These are phyloP conservation scores for Lepidochrysops patricia DNA, from an alignment of 2,888 invertebrate genomes.

Conservation along the genomic window DNA sequence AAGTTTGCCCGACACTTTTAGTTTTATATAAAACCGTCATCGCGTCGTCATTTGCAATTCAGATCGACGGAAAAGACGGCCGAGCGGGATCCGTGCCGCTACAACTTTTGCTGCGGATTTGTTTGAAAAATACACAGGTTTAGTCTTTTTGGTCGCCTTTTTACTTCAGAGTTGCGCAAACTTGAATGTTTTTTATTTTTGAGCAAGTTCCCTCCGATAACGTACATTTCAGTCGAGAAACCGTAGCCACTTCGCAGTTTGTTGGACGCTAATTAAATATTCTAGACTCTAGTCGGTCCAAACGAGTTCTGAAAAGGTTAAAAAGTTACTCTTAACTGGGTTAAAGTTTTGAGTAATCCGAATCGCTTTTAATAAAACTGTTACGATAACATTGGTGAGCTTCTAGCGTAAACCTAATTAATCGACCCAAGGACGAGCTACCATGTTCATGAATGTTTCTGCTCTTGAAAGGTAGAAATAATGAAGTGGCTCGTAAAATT, in stretches of 20 bases:
- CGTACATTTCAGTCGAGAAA: neutral
- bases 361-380: too few species aligned
- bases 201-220: constrained; percentile 22
- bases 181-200: constrained; percentile 46
- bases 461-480: too few species aligned
- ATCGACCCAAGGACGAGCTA: too few species aligned
- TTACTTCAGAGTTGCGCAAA: constrained; percentile 53
- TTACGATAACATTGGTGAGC: too few species aligned
- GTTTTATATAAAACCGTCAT: constrained; percentile 68
- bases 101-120: constrained; percentile 58
- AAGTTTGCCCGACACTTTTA: constrained; percentile 73
- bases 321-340: neutral
- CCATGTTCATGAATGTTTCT: too few species aligned
- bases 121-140: constrained; percentile 63
- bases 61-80: constrained; percentile 68
- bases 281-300: neutral
- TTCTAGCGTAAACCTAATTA: too few species aligned
- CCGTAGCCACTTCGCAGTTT: neutral
- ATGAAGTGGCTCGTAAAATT: too few species aligned
- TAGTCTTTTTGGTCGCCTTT: constrained; percentile 44
- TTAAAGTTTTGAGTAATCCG: neutral
- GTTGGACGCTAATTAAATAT: neutral
- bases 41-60: constrained; percentile 69
- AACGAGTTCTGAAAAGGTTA: neutral
- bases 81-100: constrained; percentile 43